Evolutionary conservation across 2,113 vertebrate species (phyloP).

Genomic region (Phocoena sinus): DNA sequence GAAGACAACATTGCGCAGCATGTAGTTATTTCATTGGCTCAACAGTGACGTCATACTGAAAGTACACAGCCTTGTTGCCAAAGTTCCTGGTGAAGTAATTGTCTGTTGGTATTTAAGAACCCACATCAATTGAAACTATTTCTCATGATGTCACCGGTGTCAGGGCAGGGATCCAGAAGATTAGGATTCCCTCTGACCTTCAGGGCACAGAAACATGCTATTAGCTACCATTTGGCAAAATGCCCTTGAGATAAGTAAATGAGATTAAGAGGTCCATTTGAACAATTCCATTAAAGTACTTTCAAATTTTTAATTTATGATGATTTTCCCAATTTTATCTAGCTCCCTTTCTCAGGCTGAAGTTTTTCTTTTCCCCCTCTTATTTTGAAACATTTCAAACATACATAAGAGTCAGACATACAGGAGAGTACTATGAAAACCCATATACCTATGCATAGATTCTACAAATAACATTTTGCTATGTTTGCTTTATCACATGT

Average conservation of each 20-base stretch:
- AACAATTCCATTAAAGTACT: slow-evolving; percentile 33
- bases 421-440: not conserved
- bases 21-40: slow-evolving; percentile 30
- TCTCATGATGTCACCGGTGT: slow-evolving; percentile 62
- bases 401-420: not conserved
- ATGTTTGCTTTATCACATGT: not conserved
- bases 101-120: slow-evolving; percentile 35
- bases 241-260: slow-evolving; percentile 36
- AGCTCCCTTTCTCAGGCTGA: not conserved
- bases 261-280: slow-evolving; percentile 10
- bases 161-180: slow-evolving; percentile 27
- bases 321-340: not conserved
- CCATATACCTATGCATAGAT: not conserved
- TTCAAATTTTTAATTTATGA: not conserved
- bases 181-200: slow-evolving; percentile 46
- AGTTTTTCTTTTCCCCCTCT: not conserved
- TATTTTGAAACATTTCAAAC: not conserved
- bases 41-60: slow-evolving; percentile 60
- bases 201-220: not conserved
- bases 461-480: not conserved
- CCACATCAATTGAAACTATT: slow-evolving; percentile 45
- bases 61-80: slow-evolving; percentile 46
- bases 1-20: slow-evolving; percentile 29
- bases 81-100: slow-evolving; percentile 58
- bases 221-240: slow-evolving; percentile 61